A percentile compares a stretch with the other conserved stretches of the same genome.
These are phyloP conservation scores for Dicyrtomina minuta DNA, from an alignment of 2,888 invertebrate genomes.

Conservation along the genomic window DNA sequence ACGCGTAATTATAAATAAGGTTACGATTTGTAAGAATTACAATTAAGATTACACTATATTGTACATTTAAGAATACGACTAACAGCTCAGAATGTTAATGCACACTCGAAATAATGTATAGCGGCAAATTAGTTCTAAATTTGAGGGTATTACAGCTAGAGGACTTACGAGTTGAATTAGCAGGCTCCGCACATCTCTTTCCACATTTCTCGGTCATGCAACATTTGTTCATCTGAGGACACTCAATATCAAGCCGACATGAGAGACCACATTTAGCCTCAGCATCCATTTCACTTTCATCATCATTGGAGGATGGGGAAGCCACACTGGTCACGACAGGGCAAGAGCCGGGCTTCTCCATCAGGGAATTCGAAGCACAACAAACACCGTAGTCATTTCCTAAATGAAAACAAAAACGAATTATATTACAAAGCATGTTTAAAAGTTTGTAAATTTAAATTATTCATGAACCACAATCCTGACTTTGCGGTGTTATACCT, in stretches of 20 bases:
- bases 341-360: constrained; percentile 77
- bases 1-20: constrained; percentile 11
- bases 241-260: constrained; percentile 79
- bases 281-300: constrained; percentile 35
- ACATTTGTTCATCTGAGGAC: constrained; percentile 78
- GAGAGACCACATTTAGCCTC: constrained; percentile 49
- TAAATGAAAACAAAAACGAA: constrained; percentile 51
- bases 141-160: no score
- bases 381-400: constrained; percentile 86
- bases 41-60: no score
- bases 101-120: no score
- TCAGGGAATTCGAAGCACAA: constrained; percentile 74
- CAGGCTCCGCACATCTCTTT: constrained; percentile 71
- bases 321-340: constrained; percentile 60
- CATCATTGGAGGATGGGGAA: background rate
- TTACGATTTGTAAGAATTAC: background rate
- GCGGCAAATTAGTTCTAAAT: no score
- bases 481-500: background rate
- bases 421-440: background rate
- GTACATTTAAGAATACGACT: no score
- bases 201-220: constrained; percentile 74
- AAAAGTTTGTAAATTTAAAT: background rate
- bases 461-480: no score
- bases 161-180: constrained; percentile 68
- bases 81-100: no score